Base-by-base conservation (phyloP, 2,888 invertebrate genomes). In the Abrostola tripartita region DNA sequence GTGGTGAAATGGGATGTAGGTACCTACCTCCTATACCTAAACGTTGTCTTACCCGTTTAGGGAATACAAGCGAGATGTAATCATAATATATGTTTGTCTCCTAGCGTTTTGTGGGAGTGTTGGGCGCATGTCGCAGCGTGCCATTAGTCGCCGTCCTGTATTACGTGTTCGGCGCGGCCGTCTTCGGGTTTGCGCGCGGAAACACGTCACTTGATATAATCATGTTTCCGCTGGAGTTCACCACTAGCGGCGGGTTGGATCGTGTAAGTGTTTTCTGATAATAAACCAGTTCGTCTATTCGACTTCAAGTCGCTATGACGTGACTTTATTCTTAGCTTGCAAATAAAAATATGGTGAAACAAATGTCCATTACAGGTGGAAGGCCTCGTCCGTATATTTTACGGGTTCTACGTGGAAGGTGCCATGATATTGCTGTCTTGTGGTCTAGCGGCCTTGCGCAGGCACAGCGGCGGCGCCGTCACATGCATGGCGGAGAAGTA, bases 161-260 rank as follows among this genome's bases (percentile, higher is more conserved):
- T 86, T 97, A 96, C 85, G 53, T 92, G 4, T 68, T 95, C 42
- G 97, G 97, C 0, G 95, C 96, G 51, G 71, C 96, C 0, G 84
- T 93, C 24, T 97, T 97, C 77, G 97, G 97, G 0, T 90, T 95
- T 12, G 88, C 95, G 2, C 90, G 96, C 52, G 85, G 89, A 7
- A 90, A 95, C 62, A 86, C 91, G 2, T 82, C 95, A 0, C 85
- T 95, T 5, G 96, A 96, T 51, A 91, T 95, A 65, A 83, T 96
- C 24, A 92, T 96, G 89, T 97, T 97, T 81, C 97, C 97, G 0
- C 81, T 97, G 68, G 96, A 97, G 83, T 97, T 97, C 78, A 96
- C 97, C 6, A 96, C 96, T 0, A 96, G 95, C 0, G 96, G 97
- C 0, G 96, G 96, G 2, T 95, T 97, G 38, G 96, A 96, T 62